Conservation (phyloP, 2,113 vertebrate species). For the Hippocampus barbouri region DNA sequence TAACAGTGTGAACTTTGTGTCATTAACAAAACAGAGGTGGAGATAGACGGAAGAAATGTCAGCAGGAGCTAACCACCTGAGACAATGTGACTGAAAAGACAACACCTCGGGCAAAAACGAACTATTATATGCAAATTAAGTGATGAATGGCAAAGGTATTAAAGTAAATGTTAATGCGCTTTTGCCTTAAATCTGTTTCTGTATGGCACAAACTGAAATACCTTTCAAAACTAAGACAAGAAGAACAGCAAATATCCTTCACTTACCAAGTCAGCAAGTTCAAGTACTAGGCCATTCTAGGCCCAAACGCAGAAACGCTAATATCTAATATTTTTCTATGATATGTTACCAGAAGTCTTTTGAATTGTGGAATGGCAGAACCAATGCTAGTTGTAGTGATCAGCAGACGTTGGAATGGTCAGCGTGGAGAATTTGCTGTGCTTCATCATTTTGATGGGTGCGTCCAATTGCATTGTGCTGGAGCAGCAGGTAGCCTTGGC, state of each 20-base stretch:
- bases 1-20: slow-evolving; percentile 60
- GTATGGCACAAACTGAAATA: slow-evolving; percentile 7
- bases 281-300: background rate
- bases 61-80: slow-evolving; percentile 36
- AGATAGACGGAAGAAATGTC: slow-evolving; percentile 41
- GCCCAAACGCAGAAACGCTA: background rate
- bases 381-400: slow-evolving; percentile 38
- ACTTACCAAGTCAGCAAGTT: background rate
- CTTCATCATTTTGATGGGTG: slow-evolving; percentile 88
- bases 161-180: background rate
- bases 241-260: slow-evolving; percentile 7
- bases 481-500: slow-evolving; percentile 93
- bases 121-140: slow-evolving; percentile 17
- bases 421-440: slow-evolving; percentile 74
- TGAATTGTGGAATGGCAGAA: slow-evolving; percentile 33
- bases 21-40: slow-evolving; percentile 60
- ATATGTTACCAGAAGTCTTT: slow-evolving; percentile 14
- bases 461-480: slow-evolving; percentile 85
- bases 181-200: background rate
- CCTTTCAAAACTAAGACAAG: slow-evolving; percentile 11
- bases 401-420: slow-evolving; percentile 66
- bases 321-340: background rate
- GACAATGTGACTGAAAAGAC: slow-evolving; percentile 29
- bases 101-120: slow-evolving; percentile 4
- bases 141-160: slow-evolving; percentile 1